Base-by-base conservation (phyloP, 2,888 invertebrate species). In the Toxonevra muliebris region DNA sequence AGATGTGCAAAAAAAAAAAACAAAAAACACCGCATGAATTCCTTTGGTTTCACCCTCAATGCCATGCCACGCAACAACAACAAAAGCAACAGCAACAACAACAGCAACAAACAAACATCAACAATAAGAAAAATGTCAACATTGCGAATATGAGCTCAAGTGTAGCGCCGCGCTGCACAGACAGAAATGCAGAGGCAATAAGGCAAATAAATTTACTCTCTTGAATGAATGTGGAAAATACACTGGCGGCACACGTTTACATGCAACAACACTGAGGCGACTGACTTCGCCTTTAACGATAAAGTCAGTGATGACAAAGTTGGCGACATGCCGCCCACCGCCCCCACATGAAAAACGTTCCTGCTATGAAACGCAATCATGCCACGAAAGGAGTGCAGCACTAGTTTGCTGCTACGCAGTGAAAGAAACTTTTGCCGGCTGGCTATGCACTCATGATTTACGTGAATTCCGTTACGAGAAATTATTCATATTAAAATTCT, bases 121-220 rank as follows among this genome's bases (percentile, higher is more conserved):
- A 57, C 11, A 57, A 11, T 12, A 12, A 12, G 54, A 54, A 57
- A 57, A 57, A 30, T 71, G 70, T 65, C 71, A 69, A 72, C 72
- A 73, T 71, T 66, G 62, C 69, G 66, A 71, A 71, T 69, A 71
- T 73, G 71, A 74, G 71, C 70, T 70, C 67, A 71, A 69, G 70
- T 72, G 70, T 65, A 69, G 69, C 67, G 67, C 65, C 67, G 50
- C 54, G 15, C 20, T 54, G 19, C 54, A 7, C 13, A 5, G 11
- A n/a, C 9, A 15, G 48, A n/a, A n/a, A 13, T n/a, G 48, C 54
- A n/a, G 15, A 12, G 12, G n/a, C 54, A n/a, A 17, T 9, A 19
- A 17, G 54, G 54, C 54, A 54, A n/a, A 54, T 19, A 54, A 4
- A 30, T 30, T 30, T n/a, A n/a, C 48, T 12, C 48, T 5, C n/a